A percentile compares a stretch with the other conserved stretches of the same genome.
These are phyloP conservation scores for Lasioglossum baleicum DNA, from an alignment of 1,140 invertebrate genomes.

Conservation along the genomic window DNA sequence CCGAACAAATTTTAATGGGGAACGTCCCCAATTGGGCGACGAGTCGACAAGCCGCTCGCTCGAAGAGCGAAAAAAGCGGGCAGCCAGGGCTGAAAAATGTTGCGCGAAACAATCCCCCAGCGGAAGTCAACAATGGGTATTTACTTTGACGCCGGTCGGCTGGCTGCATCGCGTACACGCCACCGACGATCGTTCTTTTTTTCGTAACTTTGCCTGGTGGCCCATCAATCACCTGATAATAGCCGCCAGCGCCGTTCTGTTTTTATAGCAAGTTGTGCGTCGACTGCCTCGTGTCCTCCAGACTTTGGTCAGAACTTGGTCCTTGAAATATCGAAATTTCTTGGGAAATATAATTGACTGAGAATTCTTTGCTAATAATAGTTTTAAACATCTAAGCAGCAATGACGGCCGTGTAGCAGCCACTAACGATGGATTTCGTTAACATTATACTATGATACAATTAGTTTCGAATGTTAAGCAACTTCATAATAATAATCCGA, in stretches of 20 bases:
- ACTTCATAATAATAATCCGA: no score
- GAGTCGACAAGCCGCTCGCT: neutral
- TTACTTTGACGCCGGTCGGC: slow-evolving; percentile 48
- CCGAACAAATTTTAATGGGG: neutral
- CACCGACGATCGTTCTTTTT: slow-evolving; percentile 22
- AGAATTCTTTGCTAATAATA: no score
- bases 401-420: no score
- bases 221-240: slow-evolving; percentile 61
- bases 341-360: no score
- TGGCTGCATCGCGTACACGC: slow-evolving; percentile 20
- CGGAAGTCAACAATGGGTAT: slow-evolving; percentile 55
- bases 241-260: slow-evolving; percentile 21
- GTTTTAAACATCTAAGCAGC: no score
- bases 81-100: slow-evolving; percentile 36
- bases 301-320: no score
- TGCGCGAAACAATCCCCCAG: slow-evolving; percentile 52
- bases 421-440: no score
- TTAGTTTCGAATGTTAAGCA: no score
- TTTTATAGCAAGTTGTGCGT: neutral
- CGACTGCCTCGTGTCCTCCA: neutral
- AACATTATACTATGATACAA: no score
- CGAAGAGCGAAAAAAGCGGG: neutral
- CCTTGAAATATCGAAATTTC: no score
- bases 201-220: slow-evolving; percentile 29
- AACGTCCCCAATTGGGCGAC: slow-evolving; percentile 7